phyloP scores from a whole-genome alignment of 2,113 vertebrate genomes.

The Cephalopterus ornatus region DNA sequence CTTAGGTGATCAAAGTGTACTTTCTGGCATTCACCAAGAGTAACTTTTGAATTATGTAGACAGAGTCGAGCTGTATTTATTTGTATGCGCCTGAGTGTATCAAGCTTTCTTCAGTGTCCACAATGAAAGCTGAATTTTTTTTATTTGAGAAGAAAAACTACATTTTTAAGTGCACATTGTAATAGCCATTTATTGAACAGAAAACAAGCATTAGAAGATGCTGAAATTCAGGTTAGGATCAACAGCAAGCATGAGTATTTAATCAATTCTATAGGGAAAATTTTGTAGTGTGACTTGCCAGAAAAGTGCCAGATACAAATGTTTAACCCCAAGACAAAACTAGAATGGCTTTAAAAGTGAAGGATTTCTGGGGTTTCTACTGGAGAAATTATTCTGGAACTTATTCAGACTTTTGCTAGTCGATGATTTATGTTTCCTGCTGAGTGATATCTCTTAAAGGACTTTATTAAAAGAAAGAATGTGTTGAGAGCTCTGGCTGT shows the following conservation, averaged over 20 bases:
- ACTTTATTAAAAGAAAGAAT: not conserved
- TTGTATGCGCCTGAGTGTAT: not conserved
- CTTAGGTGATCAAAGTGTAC: not conserved
- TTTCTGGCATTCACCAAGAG: not conserved
- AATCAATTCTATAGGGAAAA: not conserved
- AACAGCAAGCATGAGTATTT: not conserved
- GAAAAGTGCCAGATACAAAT: slow-evolving; percentile 9
- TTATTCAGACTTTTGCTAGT: not conserved
- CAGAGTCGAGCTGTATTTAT: not conserved
- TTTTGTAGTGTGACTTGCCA: not conserved
- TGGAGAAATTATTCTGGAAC: not conserved
- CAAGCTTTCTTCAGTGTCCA: not conserved
- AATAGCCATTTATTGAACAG: not conserved
- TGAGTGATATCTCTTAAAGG: not conserved
- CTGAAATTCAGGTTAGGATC: not conserved
- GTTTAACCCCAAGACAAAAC: slow-evolving; percentile 23
- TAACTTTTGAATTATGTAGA: not conserved
- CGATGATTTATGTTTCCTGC: not conserved
- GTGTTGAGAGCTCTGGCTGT: not conserved
- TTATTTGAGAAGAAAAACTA: not conserved
- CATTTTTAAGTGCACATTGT: not conserved
- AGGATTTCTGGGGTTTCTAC: not conserved
- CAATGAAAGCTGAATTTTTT: not conserved
- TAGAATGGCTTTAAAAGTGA: not conserved
- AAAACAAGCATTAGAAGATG: not conserved